Conservation (phyloP, 2,888 invertebrate species). For the Cryptocephalus moraei region DNA sequence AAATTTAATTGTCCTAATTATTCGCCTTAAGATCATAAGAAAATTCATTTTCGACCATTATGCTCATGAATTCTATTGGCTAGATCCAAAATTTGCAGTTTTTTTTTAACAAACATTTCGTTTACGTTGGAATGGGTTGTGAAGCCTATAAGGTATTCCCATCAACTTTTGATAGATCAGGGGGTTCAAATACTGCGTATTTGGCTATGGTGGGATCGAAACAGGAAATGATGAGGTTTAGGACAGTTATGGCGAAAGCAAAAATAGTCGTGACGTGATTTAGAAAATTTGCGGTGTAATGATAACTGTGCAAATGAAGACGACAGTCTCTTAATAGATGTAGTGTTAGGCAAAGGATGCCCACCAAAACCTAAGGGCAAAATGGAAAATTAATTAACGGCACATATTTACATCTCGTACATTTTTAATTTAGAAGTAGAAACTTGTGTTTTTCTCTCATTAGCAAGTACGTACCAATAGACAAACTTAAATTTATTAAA, state of each 20-base stretch:
- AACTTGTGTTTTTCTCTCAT: too few relatives aligned
- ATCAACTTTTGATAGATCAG: slow-evolving; percentile 13
- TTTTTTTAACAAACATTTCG: too few relatives aligned
- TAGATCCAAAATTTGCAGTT: too few relatives aligned
- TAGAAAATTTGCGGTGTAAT: slow-evolving; percentile 55
- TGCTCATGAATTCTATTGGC: too few relatives aligned
- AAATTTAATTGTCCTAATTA: too few relatives aligned
- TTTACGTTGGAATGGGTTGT: too few relatives aligned
- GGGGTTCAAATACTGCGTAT: slow-evolving; percentile 35
- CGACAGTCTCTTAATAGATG: slow-evolving; percentile 69
- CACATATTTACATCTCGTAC: too few relatives aligned
- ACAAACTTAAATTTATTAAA: too few relatives aligned
- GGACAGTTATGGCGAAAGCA: slow-evolving; percentile 61
- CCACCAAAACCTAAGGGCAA: slow-evolving; percentile 56
- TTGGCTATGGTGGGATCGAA: slow-evolving; percentile 63
- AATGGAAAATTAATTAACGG: not conserved
- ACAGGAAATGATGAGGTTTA: slow-evolving; percentile 67
- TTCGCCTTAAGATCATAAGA: too few relatives aligned
- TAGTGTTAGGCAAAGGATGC: slow-evolving; percentile 59
- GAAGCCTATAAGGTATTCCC: not conserved
- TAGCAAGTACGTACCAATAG: too few relatives aligned
- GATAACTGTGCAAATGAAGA: slow-evolving; percentile 60
- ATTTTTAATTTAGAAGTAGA: too few relatives aligned
- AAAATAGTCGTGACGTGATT: slow-evolving; percentile 61
- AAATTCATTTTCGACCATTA: too few relatives aligned